Base-by-base conservation (phyloP, 2,888 invertebrate species). In the Parnassius mnemosyne region DNA sequence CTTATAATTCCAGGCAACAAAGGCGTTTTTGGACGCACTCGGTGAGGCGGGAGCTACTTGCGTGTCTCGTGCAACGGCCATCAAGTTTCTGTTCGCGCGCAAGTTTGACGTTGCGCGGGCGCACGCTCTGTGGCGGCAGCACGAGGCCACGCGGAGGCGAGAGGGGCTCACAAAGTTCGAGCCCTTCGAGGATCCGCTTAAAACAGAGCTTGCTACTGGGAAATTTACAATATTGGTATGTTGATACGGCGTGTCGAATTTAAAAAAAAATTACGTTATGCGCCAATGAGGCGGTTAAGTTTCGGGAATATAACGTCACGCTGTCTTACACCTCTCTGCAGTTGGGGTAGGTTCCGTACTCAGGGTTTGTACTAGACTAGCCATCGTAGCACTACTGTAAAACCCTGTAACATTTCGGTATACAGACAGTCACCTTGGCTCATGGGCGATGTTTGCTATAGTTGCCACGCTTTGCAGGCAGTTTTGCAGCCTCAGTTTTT, bases 211-310 rank as follows among this genome's bases (percentile, higher is more conserved):
- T 67, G 94, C 94, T 76, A 98, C 98, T 62, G 98, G 97, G 72
- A 99, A 99, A 93, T 98, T 99, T 87, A 98, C 98, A 71, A 96
- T 99, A 81, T 92, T 99, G 94, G 97, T 97, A 83, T 92, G 94
- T 85, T 52, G n/a, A 11, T 43, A 25, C 7, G 34, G 34, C 34
- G 34, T 34, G 5, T 34, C 34, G 34, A 34, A 34, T 25, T 5
- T 25, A 5, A 0, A 25, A 25, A 25, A 25, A 34, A 34, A 34
- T 7, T 34, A 34, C 34, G 34, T 34, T 34, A 34, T 34, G 34
- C 34, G 34, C 5, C 34, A 34, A 34, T 34, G 34, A 34, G 7
- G 34, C 34, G 34, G 7, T 34, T 5, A 34, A 34, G 34, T 34
- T 34, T 34, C 34, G 34, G 34, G 7, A 7, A 34, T 34, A 34